A percentile compares a stretch with the other conserved stretches of the same genome.
phyloP scores from a whole-genome alignment of 2,888 invertebrate species.

The Dichetophora obliterata region DNA sequence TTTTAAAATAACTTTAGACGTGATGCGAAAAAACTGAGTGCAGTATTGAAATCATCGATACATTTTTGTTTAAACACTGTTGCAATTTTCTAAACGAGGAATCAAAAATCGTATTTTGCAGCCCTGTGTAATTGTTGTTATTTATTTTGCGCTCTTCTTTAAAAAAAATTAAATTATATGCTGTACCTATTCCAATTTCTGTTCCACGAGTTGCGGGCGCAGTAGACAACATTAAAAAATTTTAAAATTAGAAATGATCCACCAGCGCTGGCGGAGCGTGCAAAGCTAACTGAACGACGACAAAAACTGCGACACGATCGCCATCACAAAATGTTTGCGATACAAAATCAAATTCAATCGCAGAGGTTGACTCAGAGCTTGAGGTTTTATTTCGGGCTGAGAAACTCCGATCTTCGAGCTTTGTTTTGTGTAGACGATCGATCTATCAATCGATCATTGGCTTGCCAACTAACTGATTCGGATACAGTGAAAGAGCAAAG shows the following conservation, averaged over 20 bases:
- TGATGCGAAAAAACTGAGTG: no score
- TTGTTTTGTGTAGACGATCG: background rate
- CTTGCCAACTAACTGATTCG: background rate
- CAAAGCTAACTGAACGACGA: conserved; percentile 13
- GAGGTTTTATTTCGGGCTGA: background rate
- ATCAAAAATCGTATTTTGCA: no score
- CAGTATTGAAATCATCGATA: no score
- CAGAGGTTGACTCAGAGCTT: background rate
- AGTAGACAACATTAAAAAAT: conserved; percentile 15
- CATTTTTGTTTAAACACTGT: no score
- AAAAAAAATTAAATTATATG: conserved; percentile 6
- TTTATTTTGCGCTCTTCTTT: conserved; percentile 16
- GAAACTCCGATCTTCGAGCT: background rate
- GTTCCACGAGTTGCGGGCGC: background rate
- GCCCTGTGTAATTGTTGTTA: no score
- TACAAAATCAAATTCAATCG: background rate
- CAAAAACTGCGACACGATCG: conserved; percentile 11
- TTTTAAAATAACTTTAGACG: no score
- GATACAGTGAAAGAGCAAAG: background rate
- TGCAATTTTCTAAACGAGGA: no score
- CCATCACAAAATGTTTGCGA: background rate
- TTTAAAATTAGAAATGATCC: conserved; percentile 39
- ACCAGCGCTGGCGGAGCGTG: conserved; percentile 26
- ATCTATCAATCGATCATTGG: no score
- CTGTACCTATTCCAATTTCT: conserved; percentile 11